Evolutionary conservation across 1,140 invertebrate species (phyloP).

Genomic region (Oscheius sp.): DNA sequence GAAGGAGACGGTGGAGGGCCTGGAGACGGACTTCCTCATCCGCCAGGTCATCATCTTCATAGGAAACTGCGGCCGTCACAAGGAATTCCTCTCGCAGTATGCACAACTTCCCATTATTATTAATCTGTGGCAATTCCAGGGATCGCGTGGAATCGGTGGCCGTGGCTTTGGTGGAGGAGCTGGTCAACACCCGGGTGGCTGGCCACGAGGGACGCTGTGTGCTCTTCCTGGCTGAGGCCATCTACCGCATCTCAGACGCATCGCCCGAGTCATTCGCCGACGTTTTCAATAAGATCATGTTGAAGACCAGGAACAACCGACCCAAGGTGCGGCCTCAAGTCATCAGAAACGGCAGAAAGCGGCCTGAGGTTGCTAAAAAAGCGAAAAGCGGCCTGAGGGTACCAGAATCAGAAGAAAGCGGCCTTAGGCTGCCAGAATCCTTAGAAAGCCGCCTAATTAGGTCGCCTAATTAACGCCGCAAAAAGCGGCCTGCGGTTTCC

Average conservation of each 20-base stretch:
- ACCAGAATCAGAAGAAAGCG: too few species aligned
- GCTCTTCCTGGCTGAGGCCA: conserved; percentile 14
- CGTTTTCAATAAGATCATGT: conserved; percentile 35
- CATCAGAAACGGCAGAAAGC: too few species aligned
- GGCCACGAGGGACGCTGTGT: conserved; percentile 39
- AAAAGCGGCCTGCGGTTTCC: too few species aligned
- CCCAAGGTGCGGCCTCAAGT: conserved; percentile 17
- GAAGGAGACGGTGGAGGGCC: conserved; percentile 11
- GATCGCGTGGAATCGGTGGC: conserved; percentile 22
- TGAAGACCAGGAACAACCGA: conserved; percentile 21
- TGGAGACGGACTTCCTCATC: conserved; percentile 30
- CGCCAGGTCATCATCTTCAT: conserved; percentile 29
- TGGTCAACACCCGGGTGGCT: conserved; percentile 35
- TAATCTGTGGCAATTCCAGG: conserved; percentile 9
- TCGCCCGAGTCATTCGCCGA: conserved; percentile 22
- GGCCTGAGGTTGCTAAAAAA: too few species aligned
- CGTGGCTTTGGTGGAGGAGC: conserved; percentile 28
- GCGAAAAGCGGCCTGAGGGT: too few species aligned
- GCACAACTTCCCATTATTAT: not conserved
- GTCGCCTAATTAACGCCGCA: too few species aligned
- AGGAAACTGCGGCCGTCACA: conserved; percentile 29
- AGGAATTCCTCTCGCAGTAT: conserved; percentile 33
- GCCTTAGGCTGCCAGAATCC: too few species aligned
- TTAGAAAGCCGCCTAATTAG: too few species aligned
- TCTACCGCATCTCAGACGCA: conserved; percentile 29